Evolutionary conservation across 2,888 invertebrate species (phyloP).

Genomic region (Falcaria lacertinaria): DNA sequence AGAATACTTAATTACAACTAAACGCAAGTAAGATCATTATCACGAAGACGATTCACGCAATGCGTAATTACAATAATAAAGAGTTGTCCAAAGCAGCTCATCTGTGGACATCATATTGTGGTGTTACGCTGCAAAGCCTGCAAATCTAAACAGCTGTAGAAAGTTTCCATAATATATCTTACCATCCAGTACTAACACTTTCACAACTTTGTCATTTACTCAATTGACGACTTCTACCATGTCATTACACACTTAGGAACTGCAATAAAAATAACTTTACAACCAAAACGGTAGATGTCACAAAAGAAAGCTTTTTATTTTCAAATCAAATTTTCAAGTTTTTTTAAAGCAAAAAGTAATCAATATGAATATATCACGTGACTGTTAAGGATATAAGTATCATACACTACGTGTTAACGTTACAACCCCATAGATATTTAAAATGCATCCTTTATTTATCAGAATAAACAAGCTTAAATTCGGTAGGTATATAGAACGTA

Average conservation of each 20-base stretch:
- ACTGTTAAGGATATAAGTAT: no score
- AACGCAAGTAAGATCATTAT: neutral
- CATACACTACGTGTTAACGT: no score
- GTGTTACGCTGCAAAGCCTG: constrained; percentile 31
- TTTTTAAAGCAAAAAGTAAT: no score
- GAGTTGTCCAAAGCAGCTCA: constrained; percentile 12
- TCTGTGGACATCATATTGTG: constrained; percentile 18
- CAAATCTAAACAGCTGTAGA: constrained; percentile 40
- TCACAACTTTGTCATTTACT: constrained; percentile 44
- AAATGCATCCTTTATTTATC: neutral
- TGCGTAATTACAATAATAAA: constrained; percentile 21
- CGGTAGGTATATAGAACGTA: neutral
- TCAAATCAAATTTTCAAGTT: no score
- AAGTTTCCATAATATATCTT: constrained; percentile 43
- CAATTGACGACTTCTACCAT: constrained; percentile 28
- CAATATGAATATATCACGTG: no score
- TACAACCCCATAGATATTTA: neutral
- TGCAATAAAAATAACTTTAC: no score
- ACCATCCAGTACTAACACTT: constrained; percentile 38
- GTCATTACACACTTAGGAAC: constrained; percentile 1
- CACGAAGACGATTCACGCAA: constrained; percentile 9
- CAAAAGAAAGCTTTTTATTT: no score
- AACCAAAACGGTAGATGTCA: no score
- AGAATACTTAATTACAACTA: neutral
- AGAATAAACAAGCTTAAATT: neutral